Conservation (phyloP, 2,888 invertebrate genomes). For the Cephus runcator region DNA sequence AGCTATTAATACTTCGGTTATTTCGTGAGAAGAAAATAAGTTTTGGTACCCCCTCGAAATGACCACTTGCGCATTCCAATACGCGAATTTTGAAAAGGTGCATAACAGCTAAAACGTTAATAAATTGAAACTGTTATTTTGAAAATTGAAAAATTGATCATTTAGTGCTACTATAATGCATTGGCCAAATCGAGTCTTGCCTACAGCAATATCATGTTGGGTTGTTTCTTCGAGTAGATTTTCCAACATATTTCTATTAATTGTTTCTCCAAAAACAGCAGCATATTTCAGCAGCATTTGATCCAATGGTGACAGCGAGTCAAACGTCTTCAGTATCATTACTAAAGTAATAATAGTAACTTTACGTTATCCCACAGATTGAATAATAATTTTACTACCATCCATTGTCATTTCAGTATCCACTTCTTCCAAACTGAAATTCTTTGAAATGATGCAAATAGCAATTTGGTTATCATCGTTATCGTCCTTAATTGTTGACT, state of each 20-base stretch:
- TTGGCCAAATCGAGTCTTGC: no score
- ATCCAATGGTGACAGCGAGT: constrained; percentile 73
- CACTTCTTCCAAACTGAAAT: constrained; percentile 68
- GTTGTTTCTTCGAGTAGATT: constrained; percentile 68
- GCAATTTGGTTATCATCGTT: constrained; percentile 48
- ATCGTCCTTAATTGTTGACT: constrained; percentile 21
- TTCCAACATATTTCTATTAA: constrained; percentile 71
- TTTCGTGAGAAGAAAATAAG: constrained; percentile 54
- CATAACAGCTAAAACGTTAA: constrained; percentile 65
- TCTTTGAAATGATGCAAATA: constrained; percentile 67
- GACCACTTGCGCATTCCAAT: constrained; percentile 72
- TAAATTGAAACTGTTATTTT: not conserved
- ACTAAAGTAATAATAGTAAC: constrained; percentile 59
- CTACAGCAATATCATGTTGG: constrained; percentile 63
- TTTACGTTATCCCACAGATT: not conserved
- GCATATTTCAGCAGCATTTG: constrained; percentile 75
- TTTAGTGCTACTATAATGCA: no score
- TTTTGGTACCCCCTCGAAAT: constrained; percentile 67
- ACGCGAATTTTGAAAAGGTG: constrained; percentile 72
- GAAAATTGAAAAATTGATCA: not conserved
- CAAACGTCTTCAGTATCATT: constrained; percentile 73
- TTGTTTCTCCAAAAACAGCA: constrained; percentile 73
- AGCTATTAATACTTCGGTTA: constrained; percentile 45
- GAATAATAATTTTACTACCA: constrained; percentile 57
- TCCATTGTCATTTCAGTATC: constrained; percentile 70